Percentiles rank a stretch among this genome's conserved stretches.
These are phyloP conservation scores for Acipenser oxyrinchus DNA, from an alignment of 2,797 vertebrate species.

Conservation along the genomic window DNA sequence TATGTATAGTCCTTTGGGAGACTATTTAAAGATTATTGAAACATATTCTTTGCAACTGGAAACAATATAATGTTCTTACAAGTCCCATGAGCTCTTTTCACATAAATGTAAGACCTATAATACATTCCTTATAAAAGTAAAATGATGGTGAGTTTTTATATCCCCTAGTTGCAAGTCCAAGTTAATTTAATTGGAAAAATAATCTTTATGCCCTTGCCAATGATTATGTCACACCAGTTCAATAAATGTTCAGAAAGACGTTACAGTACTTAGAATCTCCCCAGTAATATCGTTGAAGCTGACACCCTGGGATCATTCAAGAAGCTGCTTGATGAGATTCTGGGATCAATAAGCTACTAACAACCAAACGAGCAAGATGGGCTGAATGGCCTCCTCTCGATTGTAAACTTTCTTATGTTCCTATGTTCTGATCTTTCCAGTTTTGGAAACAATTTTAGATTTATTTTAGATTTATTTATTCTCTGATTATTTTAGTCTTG, in stretches of 20 bases:
- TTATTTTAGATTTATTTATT: conserved; percentile 5
- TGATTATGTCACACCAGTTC: conserved; percentile 8
- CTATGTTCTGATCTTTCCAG: too few relatives aligned
- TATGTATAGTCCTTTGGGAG: too few relatives aligned
- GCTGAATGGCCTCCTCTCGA: too few relatives aligned
- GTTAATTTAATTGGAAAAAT: conserved; percentile 1
- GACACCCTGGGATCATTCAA: too few relatives aligned
- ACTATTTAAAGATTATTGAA: too few relatives aligned
- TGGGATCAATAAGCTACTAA: too few relatives aligned
- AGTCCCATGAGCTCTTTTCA: not conserved
- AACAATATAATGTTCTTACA: not conserved
- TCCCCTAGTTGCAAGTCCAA: not conserved
- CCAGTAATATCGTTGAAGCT: too few relatives aligned
- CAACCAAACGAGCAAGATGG: too few relatives aligned
- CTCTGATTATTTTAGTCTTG: not conserved
- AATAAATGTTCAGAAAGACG: not conserved
- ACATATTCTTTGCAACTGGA: not conserved
- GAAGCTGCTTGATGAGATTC: too few relatives aligned
- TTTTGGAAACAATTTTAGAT: conserved; percentile 23
- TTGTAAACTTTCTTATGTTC: too few relatives aligned
- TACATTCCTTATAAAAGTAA: not conserved
- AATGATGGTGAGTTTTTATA: conserved; percentile 4
- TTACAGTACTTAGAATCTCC: conserved; percentile 11
- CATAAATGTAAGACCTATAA: not conserved
- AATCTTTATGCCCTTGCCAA: conserved; percentile 2